Base-by-base conservation (phyloP, 2,113 vertebrate genomes). In the Pituophis catenifer region DNA sequence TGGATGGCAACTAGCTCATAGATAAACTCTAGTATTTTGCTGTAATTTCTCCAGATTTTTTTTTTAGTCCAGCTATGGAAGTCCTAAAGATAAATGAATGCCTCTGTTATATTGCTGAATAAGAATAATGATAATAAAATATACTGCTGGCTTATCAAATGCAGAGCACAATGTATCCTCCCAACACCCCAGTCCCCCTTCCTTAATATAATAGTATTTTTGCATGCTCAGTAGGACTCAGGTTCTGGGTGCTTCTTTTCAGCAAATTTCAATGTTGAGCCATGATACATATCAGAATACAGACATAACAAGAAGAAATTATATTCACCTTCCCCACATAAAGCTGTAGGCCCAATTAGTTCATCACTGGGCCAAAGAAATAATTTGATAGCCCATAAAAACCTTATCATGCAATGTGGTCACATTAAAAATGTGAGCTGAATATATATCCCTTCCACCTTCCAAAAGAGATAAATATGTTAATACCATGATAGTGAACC, bases 51-150 rank as follows among this genome's bases (percentile, higher is more conserved):
- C 75, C 17, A 3, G 29, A 7, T 50, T 50, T 2, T 75, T 33
- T 33, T 33, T n/a, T 13, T 4, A 6, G 29, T 70, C 65, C 70
- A 81, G 33, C 33, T 81, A 81, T 38, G 75, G 33, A 81, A 44
- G 75, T 9, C 33, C 75, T 44, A 44, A 38, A 81, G 33, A 81
- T 81, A 89, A 55, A 91, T 91, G 55, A 91, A 89, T 91, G 70
- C 44, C n/a, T n/a, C 8, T 89, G 59, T 89, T 89, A 93, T 59
- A 86, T 93, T 89, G 58, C 44, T 90, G 65, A 89, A 52, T 91
- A 89, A 86, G 48, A 89, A 52, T 88, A 89, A 75, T 26, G 59
- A 89, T 65, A 12, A 9, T 57, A 91, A 24, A 44, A 8, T 24
- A 17, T 86, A 89, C 52, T 13, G 3, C 3, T 86, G 17, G 23